Evolutionary conservation across 2,113 vertebrate species (phyloP).

Genomic region (Bujurquina vittata): DNA sequence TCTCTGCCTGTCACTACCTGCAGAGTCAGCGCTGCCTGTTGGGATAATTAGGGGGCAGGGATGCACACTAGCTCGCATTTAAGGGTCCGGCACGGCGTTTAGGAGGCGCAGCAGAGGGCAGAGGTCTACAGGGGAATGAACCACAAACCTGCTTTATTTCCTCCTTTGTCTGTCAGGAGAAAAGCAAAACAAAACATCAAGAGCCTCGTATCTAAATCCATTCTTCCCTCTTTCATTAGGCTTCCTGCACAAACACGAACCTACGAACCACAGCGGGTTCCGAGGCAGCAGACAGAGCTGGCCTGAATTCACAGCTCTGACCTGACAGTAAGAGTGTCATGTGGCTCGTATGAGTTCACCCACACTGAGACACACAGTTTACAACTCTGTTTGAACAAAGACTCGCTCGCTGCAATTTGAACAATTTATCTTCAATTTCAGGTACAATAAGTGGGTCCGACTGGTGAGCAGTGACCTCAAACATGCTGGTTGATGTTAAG

Average conservation of each 20-base stretch:
- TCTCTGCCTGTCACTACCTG: not conserved
- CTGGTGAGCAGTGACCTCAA: not conserved
- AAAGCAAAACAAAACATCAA: conserved; percentile 36
- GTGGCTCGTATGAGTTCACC: accelerated
- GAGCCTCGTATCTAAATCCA: not conserved
- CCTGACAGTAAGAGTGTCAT: no score
- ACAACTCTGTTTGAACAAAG: not conserved
- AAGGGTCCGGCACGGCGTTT: not conserved
- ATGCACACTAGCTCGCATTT: not conserved
- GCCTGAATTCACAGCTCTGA: not conserved
- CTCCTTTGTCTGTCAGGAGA: conserved; percentile 69
- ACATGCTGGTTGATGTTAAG: not conserved
- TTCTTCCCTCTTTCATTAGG: not conserved
- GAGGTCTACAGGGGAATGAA: not conserved
- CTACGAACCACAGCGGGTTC: no score
- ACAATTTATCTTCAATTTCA: not conserved
- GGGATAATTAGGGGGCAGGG: not conserved
- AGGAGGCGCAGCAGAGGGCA: not conserved
- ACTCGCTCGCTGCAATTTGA: not conserved
- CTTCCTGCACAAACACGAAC: not conserved
- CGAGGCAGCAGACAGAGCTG: conserved; percentile 9
- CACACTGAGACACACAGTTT: not conserved
- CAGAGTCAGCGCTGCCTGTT: not conserved
- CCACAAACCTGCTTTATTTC: conserved; percentile 74
- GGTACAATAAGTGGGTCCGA: not conserved